Percentiles rank a stretch among this genome's conserved stretches.
These are phyloP conservation scores for Suncus etruscus DNA, from an alignment of 2,113 vertebrate species.

Conservation along the genomic window DNA sequence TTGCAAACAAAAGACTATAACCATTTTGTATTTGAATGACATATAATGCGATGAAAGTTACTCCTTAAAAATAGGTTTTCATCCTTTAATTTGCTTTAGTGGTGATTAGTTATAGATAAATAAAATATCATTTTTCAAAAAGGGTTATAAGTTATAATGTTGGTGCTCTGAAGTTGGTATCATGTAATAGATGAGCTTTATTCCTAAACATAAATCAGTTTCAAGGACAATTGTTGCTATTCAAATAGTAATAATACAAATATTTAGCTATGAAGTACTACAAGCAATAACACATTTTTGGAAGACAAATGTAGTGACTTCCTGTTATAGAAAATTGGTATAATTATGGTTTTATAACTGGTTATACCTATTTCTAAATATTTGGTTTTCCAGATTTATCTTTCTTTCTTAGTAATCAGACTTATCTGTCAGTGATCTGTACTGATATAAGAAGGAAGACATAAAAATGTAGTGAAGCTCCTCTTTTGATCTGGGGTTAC, in stretches of 20 bases:
- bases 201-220: slow-evolving; percentile 87
- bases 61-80: slow-evolving; percentile 79
- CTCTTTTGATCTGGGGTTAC: too few relatives aligned
- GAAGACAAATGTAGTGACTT: slow-evolving; percentile 74
- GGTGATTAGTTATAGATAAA: slow-evolving; percentile 86
- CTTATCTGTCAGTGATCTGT: slow-evolving; percentile 51
- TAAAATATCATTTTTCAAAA: slow-evolving; percentile 86
- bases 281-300: slow-evolving; percentile 76
- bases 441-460: slow-evolving; percentile 1
- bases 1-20: slow-evolving; percentile 82
- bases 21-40: slow-evolving; percentile 79
- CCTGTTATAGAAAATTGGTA: slow-evolving; percentile 76
- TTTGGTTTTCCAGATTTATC: slow-evolving; percentile 75
- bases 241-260: slow-evolving; percentile 84
- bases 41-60: slow-evolving; percentile 81
- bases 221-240: slow-evolving; percentile 84
- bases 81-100: slow-evolving; percentile 83
- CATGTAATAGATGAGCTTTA: slow-evolving; percentile 85
- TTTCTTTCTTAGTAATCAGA: slow-evolving; percentile 63
- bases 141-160: slow-evolving; percentile 78
- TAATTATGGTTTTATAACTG: slow-evolving; percentile 83
- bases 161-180: slow-evolving; percentile 84
- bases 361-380: slow-evolving; percentile 81
- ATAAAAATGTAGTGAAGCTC: slow-evolving; percentile 43
- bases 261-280: slow-evolving; percentile 81